These are phyloP conservation scores for Clitarchus hookeri DNA, from an alignment of 2,888 invertebrate genomes.

Conservation along the genomic window DNA sequence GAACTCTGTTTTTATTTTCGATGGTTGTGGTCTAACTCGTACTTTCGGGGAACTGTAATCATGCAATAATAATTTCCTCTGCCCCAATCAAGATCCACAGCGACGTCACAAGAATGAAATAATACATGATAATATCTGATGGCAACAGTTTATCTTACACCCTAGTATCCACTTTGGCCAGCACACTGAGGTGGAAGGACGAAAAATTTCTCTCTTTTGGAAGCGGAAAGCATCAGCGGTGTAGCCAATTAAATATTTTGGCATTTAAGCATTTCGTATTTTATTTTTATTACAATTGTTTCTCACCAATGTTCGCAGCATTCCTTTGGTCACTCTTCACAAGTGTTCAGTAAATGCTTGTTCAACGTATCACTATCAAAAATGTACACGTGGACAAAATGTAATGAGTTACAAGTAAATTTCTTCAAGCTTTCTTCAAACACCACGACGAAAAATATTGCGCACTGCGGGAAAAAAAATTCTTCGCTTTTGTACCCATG, in stretches of 20 bases:
- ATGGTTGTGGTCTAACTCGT: no score
- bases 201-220: neutral
- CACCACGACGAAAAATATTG: neutral
- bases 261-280: neutral
- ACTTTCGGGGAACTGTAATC: no score
- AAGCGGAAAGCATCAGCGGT: neutral
- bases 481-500: neutral
- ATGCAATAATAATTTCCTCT: neutral
- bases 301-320: neutral
- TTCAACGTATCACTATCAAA: neutral
- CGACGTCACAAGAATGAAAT: neutral
- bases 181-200: neutral
- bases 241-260: conserved; percentile 14
- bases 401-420: no score
- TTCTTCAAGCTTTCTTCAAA: neutral
- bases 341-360: neutral
- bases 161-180: neutral
- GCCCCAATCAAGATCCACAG: neutral
- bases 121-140: neutral
- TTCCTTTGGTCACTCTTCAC: neutral
- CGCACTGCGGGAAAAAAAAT: neutral
- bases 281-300: neutral
- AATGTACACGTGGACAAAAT: neutral
- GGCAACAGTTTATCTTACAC: neutral
- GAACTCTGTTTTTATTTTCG: no score